A percentile compares a stretch with the other conserved stretches of the same genome.
These are phyloP conservation scores for Papilio protenor DNA, from an alignment of 2,888 invertebrate genomes.

Conservation along the genomic window DNA sequence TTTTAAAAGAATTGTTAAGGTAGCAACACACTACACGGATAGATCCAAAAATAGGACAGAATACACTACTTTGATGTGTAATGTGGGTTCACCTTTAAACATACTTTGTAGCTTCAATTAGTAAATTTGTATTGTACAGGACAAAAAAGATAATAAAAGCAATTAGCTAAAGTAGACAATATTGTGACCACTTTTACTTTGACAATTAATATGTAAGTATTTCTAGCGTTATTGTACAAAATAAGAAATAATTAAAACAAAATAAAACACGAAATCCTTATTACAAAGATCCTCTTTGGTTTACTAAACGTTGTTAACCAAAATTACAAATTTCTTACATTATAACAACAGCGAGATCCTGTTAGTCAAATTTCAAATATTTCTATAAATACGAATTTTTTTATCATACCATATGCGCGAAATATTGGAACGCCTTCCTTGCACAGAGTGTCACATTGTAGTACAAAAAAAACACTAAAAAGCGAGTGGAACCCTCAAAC, in stretches of 20 bases:
- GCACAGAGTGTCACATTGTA: constrained; percentile 61
- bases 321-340: background rate
- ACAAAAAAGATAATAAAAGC: background rate
- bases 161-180: background rate
- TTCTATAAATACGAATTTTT: constrained; percentile 33
- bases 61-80: background rate
- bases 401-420: constrained; percentile 48
- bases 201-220: no score
- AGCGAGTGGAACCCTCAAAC: constrained; percentile 57
- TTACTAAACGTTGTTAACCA: background rate
- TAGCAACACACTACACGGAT: background rate
- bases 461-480: constrained; percentile 50
- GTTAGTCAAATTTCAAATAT: background rate
- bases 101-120: background rate
- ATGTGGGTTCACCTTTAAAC: background rate
- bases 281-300: background rate
- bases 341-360: background rate
- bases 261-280: background rate
- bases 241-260: background rate
- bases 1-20: background rate
- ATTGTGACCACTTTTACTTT: background rate
- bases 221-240: background rate
- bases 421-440: constrained; percentile 47
- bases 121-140: background rate
- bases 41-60: background rate